phyloP scores from a whole-genome alignment of 2,797 vertebrate species.

The Odontamblyopus rebecca region DNA sequence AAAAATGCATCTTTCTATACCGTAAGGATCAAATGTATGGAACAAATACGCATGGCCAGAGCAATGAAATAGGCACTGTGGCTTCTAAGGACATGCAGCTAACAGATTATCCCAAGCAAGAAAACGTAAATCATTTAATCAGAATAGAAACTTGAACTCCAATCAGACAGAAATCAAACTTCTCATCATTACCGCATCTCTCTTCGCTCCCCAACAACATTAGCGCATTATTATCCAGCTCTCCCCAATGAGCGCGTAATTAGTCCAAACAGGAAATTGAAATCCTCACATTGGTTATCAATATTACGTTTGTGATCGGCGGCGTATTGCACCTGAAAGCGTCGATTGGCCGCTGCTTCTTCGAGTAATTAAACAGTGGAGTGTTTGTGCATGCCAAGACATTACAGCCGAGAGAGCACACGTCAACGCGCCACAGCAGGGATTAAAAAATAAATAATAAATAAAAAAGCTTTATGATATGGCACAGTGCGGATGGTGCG shows the following conservation, averaged over 20 bases:
- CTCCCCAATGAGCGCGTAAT: constrained; percentile 9
- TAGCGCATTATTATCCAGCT: constrained; percentile 12
- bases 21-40: background rate
- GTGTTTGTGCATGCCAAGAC: constrained; percentile 17
- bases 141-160: background rate
- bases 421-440: constrained; percentile 25
- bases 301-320: constrained; percentile 28
- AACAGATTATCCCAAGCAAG: background rate
- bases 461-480: constrained; percentile 18
- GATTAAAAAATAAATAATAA: constrained; percentile 14
- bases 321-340: constrained; percentile 55
- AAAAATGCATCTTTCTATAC: background rate
- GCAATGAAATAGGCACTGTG: background rate
- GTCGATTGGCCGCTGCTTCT: constrained; percentile 30
- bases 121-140: background rate
- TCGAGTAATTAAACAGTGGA: constrained; percentile 58
- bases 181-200: background rate
- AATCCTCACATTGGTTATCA: constrained; percentile 33
- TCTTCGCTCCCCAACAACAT: background rate
- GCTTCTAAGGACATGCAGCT: background rate
- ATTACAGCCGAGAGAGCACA: constrained; percentile 14
- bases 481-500: constrained; percentile 18
- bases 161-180: background rate
- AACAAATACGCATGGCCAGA: background rate
- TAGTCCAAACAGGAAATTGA: constrained; percentile 10